A percentile compares a stretch with the other conserved stretches of the same genome.
Conservation (phyloP, 2,888 invertebrate species). For the Scrobipalpa costella region DNA sequence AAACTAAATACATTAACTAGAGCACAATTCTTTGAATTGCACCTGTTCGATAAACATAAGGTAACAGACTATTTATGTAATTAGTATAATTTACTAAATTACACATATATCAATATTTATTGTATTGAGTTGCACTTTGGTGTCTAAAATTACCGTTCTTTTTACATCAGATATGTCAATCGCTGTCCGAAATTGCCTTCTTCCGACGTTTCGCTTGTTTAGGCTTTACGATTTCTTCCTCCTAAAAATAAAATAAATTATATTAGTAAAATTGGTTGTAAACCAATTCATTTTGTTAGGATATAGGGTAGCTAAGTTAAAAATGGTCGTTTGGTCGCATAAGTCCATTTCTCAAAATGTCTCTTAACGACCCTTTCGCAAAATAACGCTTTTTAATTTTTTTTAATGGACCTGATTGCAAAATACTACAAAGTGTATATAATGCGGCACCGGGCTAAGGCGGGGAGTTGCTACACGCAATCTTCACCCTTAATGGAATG, state of each 20-base stretch:
- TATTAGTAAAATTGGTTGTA: neutral
- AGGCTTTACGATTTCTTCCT: conserved; percentile 95
- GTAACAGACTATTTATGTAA: conserved; percentile 44
- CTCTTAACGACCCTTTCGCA: too few species aligned
- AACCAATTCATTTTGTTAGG: too few species aligned
- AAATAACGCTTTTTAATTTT: too few species aligned
- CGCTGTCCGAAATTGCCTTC: conserved; percentile 95
- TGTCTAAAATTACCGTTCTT: conserved; percentile 70
- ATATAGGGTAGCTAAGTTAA: too few species aligned
- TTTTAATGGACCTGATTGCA: too few species aligned
- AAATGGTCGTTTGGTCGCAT: too few species aligned
- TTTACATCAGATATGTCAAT: conserved; percentile 85
- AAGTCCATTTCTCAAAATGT: too few species aligned
- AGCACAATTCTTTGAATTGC: conserved; percentile 70
- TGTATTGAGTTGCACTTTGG: conserved; percentile 80
- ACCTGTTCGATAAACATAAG: conserved; percentile 58
- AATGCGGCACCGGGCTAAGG: too few species aligned
- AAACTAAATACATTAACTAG: conserved; percentile 44
- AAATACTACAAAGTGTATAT: too few species aligned
- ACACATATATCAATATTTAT: conserved; percentile 62
- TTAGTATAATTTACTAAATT: conserved; percentile 45
- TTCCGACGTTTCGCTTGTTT: conserved; percentile 95
- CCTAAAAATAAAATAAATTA: conserved; percentile 74
- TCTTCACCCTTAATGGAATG: too few species aligned
- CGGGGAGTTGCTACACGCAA: too few species aligned